phyloP scores from a whole-genome alignment of 2,888 invertebrate species.

The Boloria selene region DNA sequence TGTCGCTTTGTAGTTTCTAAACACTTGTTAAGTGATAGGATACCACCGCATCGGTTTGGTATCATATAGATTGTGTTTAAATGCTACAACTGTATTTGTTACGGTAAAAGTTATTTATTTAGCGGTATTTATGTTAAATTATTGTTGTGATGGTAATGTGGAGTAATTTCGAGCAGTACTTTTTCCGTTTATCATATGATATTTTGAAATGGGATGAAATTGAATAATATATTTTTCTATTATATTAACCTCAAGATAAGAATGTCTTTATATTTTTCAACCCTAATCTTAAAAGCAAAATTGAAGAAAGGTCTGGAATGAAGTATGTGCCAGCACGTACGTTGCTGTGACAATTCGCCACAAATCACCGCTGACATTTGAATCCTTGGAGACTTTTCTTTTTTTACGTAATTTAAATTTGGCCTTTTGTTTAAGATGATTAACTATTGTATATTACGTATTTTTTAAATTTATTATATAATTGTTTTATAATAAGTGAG shows the following conservation, averaged over 20 bases:
- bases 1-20: slow-evolving; percentile 33
- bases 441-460: too few species aligned
- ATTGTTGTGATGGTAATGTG: too few species aligned
- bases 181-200: background rate
- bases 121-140: background rate
- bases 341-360: slow-evolving; percentile 43
- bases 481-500: too few species aligned
- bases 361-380: slow-evolving; percentile 58
- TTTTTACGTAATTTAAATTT: background rate
- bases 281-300: slow-evolving; percentile 7
- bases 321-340: slow-evolving; percentile 54
- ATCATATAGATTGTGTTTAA: slow-evolving; percentile 32
- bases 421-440: too few species aligned
- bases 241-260: too few species aligned
- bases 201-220: too few species aligned
- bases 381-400: slow-evolving; percentile 40
- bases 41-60: slow-evolving; percentile 46
- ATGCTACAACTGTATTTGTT: slow-evolving; percentile 18
- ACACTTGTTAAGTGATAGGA: slow-evolving; percentile 50
- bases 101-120: background rate
- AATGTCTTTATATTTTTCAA: background rate
- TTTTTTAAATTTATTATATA: too few species aligned
- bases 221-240: too few species aligned
- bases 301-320: slow-evolving; percentile 15
- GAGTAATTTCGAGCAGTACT: background rate